These are phyloP conservation scores for Tarsius wallacei DNA, from an alignment of 2,797 vertebrate genomes.

Conservation along the genomic window DNA sequence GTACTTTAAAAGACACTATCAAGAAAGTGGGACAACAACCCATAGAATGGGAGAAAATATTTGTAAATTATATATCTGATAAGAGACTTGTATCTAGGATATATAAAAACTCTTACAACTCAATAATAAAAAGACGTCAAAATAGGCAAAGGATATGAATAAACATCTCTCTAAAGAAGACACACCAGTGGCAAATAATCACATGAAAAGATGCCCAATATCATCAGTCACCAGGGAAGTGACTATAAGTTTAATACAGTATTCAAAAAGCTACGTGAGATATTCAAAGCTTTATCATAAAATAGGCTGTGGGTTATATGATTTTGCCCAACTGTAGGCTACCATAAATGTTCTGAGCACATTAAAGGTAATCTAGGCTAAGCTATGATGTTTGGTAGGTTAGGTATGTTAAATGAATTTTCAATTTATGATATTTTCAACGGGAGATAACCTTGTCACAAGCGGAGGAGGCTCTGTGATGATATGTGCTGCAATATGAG, in stretches of 20 bases:
- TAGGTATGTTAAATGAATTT: not conserved
- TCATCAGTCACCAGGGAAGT: not conserved
- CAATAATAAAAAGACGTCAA: constrained; percentile 23
- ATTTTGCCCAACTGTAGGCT: not conserved
- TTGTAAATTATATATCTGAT: not conserved
- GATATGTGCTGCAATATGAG: not conserved
- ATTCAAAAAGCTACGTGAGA: not conserved
- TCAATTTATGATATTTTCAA: not conserved
- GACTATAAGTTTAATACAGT: not conserved
- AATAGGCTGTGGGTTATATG: not conserved
- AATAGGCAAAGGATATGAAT: constrained; percentile 1
- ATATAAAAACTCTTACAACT: constrained; percentile 23
- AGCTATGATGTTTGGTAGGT: not conserved
- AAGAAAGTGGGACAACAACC: not conserved
- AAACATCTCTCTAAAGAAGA: constrained; percentile 43
- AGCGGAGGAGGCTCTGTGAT: not conserved
- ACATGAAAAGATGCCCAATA: not conserved
- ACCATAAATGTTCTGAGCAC: not conserved
- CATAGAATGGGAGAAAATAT: not conserved
- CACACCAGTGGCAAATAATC: not conserved
- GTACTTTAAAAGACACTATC: not conserved
- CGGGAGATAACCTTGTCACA: not conserved
- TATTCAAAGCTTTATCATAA: not conserved
- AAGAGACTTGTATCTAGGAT: not conserved
- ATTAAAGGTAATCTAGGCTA: not conserved